Evolutionary conservation across 1,140 invertebrate genomes (phyloP).

Genomic region (Myzus persicae): DNA sequence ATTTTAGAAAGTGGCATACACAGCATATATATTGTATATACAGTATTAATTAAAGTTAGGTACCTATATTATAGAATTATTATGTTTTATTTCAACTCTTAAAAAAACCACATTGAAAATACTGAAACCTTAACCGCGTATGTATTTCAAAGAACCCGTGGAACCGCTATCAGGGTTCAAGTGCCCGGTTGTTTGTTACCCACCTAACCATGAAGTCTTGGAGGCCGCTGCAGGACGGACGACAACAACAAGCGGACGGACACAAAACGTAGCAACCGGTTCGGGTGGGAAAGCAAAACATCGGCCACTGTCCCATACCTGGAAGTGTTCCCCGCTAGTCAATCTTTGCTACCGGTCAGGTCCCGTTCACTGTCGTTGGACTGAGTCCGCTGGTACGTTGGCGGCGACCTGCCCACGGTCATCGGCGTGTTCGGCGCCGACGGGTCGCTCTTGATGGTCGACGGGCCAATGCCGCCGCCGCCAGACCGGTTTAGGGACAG

Average conservation of each 20-base stretch:
- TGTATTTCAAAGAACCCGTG: background rate
- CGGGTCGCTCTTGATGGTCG: conserved; percentile 65
- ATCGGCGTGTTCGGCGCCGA: conserved; percentile 71
- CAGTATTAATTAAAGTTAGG: no score
- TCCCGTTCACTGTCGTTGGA: conserved; percentile 78
- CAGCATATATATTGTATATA: no score
- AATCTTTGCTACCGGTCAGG: conserved; percentile 48
- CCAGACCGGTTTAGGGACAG: conserved; percentile 3
- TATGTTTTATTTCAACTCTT: background rate
- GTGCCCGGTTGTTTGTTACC: background rate
- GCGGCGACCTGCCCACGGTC: conserved; percentile 70
- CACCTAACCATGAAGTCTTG: conserved; percentile 12
- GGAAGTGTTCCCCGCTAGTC: conserved; percentile 58
- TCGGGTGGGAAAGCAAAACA: background rate
- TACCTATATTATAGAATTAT: background rate
- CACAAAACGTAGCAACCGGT: conserved; percentile 21
- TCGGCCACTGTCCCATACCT: conserved; percentile 18
- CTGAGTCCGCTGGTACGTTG: conserved; percentile 83
- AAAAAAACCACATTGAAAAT: background rate
- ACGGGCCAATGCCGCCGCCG: conserved; percentile 51
- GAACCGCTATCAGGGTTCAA: background rate
- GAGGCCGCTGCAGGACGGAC: conserved; percentile 15
- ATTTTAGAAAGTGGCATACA: no score
- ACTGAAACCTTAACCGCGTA: background rate
- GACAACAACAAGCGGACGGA: conserved; percentile 41